phyloP scores from a whole-genome alignment of 2,797 vertebrate species.

The Kryptolebias ocellatus region DNA sequence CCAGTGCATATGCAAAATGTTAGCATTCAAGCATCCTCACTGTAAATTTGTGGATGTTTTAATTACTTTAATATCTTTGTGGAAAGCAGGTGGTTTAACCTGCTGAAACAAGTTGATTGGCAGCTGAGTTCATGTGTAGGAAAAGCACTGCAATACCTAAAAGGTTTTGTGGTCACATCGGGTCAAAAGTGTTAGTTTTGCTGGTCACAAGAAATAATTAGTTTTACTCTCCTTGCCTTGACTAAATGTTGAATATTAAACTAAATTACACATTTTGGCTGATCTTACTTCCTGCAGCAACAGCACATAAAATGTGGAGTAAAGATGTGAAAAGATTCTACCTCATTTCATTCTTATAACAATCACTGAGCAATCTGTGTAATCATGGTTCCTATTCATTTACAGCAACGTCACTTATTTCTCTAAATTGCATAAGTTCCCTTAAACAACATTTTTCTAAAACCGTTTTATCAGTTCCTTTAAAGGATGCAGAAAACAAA shows the following conservation, averaged over 20 bases:
- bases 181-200: neutral
- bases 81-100: slow-evolving; percentile 3
- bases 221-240: neutral
- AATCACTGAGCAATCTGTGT: neutral
- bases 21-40: neutral
- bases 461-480: neutral
- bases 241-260: neutral
- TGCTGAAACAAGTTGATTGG: neutral
- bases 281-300: too few relatives aligned
- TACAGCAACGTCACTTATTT: neutral
- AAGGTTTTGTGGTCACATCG: too few relatives aligned
- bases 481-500: neutral
- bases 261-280: too few relatives aligned
- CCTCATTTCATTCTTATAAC: neutral
- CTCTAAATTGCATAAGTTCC: too few relatives aligned
- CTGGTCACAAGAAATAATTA: too few relatives aligned
- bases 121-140: neutral
- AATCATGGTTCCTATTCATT: neutral
- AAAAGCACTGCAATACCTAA: neutral
- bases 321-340: neutral
- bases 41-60: neutral
- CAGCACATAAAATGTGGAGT: neutral
- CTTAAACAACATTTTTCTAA: too few relatives aligned
- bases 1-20: neutral
- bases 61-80: too few relatives aligned